Evolutionary conservation across 2,113 vertebrate species (phyloP).

Genomic region (Eclectus roratus): DNA sequence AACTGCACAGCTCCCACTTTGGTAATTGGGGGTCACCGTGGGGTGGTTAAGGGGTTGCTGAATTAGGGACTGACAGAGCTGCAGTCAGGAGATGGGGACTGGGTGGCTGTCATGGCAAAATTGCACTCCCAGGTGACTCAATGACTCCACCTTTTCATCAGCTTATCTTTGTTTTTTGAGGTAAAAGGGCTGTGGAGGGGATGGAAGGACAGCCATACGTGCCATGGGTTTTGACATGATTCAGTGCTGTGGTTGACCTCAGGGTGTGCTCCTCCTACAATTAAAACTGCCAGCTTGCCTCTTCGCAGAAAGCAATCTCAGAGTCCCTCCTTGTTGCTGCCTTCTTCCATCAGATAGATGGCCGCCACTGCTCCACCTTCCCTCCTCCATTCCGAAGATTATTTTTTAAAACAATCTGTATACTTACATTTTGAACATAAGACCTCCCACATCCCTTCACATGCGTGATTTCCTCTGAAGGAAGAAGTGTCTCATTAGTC

Average conservation of each 20-base stretch:
- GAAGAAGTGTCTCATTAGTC: neutral
- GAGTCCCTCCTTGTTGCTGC: neutral
- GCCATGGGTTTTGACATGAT: neutral
- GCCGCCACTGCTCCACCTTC: neutral
- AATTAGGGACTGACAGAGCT: neutral
- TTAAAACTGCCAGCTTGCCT: neutral
- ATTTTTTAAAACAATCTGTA: neutral
- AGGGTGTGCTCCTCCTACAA: neutral
- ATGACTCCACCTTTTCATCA: neutral
- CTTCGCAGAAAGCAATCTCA: neutral
- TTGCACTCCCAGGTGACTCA: neutral
- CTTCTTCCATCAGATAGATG: neutral
- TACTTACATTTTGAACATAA: neutral
- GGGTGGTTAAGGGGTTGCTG: neutral
- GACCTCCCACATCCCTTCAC: neutral
- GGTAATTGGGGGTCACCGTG: rapidly evolving
- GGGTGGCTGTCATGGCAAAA: neutral
- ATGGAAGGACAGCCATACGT: neutral
- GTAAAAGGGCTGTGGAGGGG: neutral
- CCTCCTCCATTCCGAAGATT: neutral
- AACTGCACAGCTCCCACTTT: neutral
- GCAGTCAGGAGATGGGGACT: neutral
- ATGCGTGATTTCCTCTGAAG: neutral
- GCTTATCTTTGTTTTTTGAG: neutral
- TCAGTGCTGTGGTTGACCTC: neutral